Base-by-base conservation (phyloP, 2,797 vertebrate genomes). In the Tamandua tetradactyla region DNA sequence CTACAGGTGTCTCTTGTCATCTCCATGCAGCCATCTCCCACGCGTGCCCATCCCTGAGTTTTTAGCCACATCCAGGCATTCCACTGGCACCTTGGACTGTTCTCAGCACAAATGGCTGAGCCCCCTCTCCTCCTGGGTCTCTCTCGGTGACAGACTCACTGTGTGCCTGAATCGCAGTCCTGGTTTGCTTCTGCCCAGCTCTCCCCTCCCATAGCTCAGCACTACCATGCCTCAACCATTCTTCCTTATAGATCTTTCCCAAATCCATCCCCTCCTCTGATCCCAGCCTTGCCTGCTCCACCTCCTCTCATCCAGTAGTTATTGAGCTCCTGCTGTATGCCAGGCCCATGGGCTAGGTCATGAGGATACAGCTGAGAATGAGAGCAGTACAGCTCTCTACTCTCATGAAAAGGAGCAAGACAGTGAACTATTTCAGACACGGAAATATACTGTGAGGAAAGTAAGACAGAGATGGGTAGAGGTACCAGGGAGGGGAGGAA, bases 381-480 rank as follows among this genome's bases (percentile, higher is more conserved):
- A 42, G 35, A 42, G n/a, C 27, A 32, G 66, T 42, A 2, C 57
- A 2, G 20, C 18, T 25, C 35, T 32, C 66, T 71, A 49, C 49
- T 68, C 44, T 11, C 15, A 8, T 4, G 12, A 10, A 30, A 59
- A 44, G 69, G 84, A 12, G 8, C 35, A 69, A 40, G 64, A 35
- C 5, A 1, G 1, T 20, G 3, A 9, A 69, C 20, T 7, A 17
- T 5, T 11, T 40, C 37, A 20, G 32, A 69, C 23, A 0, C 9
- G 25, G 59, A 13, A 6, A 0, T 3, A n/a, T 7, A 44, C 12
- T 18, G 1, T 1, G 25, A 7, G 20, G 10, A 7, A 62, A 57
- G 2, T 5, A 14, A 55, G 4, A 5, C 0, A 0, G 35, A 37
- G 1, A 0, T 4, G 55, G 11, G 69, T 7, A 7, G 13, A 15